Evolutionary conservation across 2,113 vertebrate species (phyloP).

Genomic region (Pithys albifrons): DNA sequence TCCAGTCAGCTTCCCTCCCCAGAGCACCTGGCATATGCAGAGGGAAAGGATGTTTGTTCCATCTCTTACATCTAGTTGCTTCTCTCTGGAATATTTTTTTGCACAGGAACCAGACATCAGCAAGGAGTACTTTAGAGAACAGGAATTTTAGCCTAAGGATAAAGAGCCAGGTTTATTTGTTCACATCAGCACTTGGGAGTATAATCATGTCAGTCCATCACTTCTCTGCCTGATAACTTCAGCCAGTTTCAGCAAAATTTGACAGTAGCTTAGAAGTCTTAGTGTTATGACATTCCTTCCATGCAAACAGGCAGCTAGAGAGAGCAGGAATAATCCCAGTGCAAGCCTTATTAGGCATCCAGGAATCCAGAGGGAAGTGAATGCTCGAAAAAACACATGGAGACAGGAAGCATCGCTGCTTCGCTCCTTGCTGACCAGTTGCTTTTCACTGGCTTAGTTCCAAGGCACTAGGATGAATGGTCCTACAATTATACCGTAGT

Average conservation of each 20-base stretch:
- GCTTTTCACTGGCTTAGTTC: background rate
- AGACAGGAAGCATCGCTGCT: background rate
- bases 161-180: background rate
- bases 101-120: background rate
- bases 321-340: background rate
- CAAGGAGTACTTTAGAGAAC: background rate
- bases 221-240: background rate
- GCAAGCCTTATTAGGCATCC: background rate
- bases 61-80: background rate
- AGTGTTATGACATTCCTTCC: background rate
- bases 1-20: background rate
- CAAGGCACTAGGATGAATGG: background rate
- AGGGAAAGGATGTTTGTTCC: background rate
- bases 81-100: background rate
- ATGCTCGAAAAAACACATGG: fast-evolving
- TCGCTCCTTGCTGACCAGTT: fast-evolving
- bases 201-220: background rate
- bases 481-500: fast-evolving
- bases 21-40: background rate
- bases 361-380: background rate
- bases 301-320: background rate
- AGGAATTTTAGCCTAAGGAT: background rate
- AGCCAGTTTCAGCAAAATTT: background rate
- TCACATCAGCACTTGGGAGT: background rate
- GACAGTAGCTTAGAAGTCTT: background rate